Evolutionary conservation across 2,113 vertebrate species (phyloP).

Genomic region (Morone saxatilis): DNA sequence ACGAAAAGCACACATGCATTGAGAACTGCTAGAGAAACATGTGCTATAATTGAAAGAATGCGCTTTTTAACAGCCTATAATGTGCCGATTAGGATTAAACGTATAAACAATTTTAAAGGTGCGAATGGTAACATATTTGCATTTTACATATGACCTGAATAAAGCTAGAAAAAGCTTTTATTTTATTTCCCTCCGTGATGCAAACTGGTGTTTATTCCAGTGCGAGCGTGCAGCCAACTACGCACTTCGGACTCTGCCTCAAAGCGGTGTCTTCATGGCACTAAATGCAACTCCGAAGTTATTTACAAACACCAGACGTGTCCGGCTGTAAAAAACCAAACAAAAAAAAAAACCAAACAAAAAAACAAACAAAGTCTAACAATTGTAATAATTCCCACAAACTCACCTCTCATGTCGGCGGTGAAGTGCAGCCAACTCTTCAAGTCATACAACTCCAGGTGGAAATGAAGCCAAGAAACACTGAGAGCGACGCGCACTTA

Average conservation of each 20-base stretch:
- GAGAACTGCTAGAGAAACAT: fast-evolving
- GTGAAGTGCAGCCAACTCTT: conserved; percentile 55
- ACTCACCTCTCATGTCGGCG: conserved; percentile 86
- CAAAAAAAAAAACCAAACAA: too few relatives aligned
- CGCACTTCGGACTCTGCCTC: conserved; percentile 61
- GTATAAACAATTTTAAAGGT: not conserved
- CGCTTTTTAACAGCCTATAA: not conserved
- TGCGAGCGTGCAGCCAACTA: conserved; percentile 20
- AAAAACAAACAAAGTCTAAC: not conserved
- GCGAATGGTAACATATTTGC: not conserved
- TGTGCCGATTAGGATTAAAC: not conserved
- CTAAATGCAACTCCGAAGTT: conserved; percentile 22
- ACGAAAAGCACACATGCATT: not conserved
- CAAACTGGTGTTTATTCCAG: not conserved
- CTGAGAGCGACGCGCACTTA: conserved; percentile 31
- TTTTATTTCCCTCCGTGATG: not conserved
- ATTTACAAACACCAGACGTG: not conserved
- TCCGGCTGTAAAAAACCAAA: too few relatives aligned
- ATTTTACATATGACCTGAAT: too few relatives aligned
- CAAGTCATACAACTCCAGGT: conserved; percentile 74
- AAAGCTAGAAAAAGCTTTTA: not conserved
- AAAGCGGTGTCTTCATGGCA: not conserved
- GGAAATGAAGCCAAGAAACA: conserved; percentile 45
- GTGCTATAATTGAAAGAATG: not conserved
- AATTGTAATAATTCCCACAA: not conserved